These are phyloP conservation scores for Pyrrhosoma nymphula DNA, from an alignment of 2,888 invertebrate species.

Conservation along the genomic window DNA sequence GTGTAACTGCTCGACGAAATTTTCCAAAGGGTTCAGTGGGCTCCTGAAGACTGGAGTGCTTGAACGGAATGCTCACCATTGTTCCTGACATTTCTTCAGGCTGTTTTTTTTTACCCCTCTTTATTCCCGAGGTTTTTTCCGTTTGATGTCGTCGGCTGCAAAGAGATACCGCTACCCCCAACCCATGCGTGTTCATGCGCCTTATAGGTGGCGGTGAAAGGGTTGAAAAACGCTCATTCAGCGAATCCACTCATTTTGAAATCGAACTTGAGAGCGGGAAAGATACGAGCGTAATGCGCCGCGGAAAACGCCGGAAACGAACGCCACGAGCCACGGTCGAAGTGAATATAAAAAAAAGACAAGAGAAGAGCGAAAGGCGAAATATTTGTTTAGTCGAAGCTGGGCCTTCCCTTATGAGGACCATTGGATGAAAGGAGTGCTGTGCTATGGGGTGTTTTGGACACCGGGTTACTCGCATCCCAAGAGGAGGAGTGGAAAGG, in stretches of 20 bases:
- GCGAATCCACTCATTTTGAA: background rate
- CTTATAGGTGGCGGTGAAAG: background rate
- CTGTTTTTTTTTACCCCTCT: background rate
- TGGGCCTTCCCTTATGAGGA: background rate
- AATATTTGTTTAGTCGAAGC: background rate
- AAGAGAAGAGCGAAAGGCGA: background rate
- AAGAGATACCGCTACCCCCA: background rate
- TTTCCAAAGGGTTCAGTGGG: conserved; percentile 1
- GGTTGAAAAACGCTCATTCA: conserved; percentile 4
- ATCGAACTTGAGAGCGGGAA: background rate
- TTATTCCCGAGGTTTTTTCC: background rate
- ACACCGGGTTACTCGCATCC: background rate
- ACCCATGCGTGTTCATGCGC: background rate
- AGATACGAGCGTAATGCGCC: background rate
- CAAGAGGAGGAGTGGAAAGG: background rate
- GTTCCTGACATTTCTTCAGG: background rate
- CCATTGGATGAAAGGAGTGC: background rate
- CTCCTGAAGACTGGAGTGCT: background rate
- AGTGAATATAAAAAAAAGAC: background rate
- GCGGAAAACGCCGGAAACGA: background rate
- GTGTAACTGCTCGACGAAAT: conserved; percentile 19
- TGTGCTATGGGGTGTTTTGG: background rate
- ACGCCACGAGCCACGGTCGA: background rate
- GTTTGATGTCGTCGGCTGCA: background rate
- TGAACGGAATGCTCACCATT: background rate